A percentile compares a stretch with the other conserved stretches of the same genome.
These are phyloP conservation scores for Cryptotis parvus DNA, from an alignment of 2,113 vertebrate genomes.

Conservation along the genomic window DNA sequence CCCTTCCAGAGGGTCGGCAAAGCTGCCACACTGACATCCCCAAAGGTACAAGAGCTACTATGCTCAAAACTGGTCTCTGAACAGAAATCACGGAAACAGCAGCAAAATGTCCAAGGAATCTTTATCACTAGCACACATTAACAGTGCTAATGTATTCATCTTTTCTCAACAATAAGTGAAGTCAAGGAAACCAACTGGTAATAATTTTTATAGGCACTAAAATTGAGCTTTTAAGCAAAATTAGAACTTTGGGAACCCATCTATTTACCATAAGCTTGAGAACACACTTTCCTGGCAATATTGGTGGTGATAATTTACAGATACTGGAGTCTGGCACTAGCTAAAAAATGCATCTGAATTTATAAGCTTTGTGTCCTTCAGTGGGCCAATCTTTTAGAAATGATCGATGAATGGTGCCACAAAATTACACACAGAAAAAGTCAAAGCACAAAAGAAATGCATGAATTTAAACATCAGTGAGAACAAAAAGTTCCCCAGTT, in stretches of 20 bases:
- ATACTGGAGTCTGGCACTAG: conserved; percentile 14
- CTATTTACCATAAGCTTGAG: background rate
- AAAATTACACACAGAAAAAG: background rate
- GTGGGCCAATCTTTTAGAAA: background rate
- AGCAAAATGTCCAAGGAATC: rapidly evolving
- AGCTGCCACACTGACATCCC: background rate
- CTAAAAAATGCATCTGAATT: conserved; percentile 18
- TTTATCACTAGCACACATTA: background rate
- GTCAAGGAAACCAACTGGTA: background rate
- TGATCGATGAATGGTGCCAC: background rate
- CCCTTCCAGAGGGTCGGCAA: background rate
- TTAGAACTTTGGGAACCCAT: background rate
- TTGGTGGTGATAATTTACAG: conserved; percentile 29
- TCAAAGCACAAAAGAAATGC: background rate
- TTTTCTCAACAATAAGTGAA: conserved; percentile 20
- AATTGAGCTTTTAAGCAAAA: conserved; percentile 34
- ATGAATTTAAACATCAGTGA: background rate
- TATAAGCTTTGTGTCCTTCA: background rate
- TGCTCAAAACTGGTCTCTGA: background rate
- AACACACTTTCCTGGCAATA: conserved; percentile 1
- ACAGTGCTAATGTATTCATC: background rate
- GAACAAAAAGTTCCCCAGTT: background rate
- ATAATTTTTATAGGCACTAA: background rate
- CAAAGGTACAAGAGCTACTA: no score
- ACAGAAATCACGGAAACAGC: background rate